Evolutionary conservation across 1,140 invertebrate genomes (phyloP).

Genomic region (Drosophila arizonae): DNA sequence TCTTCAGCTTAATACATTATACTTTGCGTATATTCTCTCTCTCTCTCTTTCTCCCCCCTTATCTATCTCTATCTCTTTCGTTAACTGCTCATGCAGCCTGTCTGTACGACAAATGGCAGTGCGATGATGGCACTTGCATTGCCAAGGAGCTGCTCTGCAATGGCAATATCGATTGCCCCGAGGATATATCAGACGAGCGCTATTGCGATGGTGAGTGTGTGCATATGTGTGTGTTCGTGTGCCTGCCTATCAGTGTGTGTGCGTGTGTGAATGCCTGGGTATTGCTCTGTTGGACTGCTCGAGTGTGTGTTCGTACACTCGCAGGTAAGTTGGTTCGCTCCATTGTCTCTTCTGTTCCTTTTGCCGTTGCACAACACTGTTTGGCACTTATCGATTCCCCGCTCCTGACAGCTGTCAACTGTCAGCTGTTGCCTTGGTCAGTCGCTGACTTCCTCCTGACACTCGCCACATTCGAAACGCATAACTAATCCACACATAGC

Average conservation of each 20-base stretch:
- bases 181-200: conserved; percentile 88
- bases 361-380: conserved; percentile 25
- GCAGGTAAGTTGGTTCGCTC: conserved; percentile 28
- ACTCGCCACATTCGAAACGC: conserved; percentile 9
- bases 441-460: background rate
- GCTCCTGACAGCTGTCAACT: conserved; percentile 13
- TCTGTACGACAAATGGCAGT: conserved; percentile 85
- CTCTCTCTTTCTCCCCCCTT: background rate
- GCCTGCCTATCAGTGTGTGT: background rate
- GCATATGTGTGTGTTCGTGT: background rate
- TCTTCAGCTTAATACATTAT: background rate
- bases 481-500: conserved; percentile 8
- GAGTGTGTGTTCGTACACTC: background rate
- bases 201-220: conserved; percentile 86
- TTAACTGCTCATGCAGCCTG: conserved; percentile 83
- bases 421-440: background rate
- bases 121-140: conserved; percentile 86
- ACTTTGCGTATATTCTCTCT: background rate
- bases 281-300: background rate
- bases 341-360: background rate
- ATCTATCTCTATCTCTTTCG: conserved; percentile 8
- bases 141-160: conserved; percentile 86
- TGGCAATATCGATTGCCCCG: conserved; percentile 87
- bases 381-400: conserved; percentile 20
- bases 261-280: background rate